Evolutionary conservation across 1,140 invertebrate genomes (phyloP), one percentile per base, ranked within the genome.

Genomic region (Hormaphis cornu): DNA sequence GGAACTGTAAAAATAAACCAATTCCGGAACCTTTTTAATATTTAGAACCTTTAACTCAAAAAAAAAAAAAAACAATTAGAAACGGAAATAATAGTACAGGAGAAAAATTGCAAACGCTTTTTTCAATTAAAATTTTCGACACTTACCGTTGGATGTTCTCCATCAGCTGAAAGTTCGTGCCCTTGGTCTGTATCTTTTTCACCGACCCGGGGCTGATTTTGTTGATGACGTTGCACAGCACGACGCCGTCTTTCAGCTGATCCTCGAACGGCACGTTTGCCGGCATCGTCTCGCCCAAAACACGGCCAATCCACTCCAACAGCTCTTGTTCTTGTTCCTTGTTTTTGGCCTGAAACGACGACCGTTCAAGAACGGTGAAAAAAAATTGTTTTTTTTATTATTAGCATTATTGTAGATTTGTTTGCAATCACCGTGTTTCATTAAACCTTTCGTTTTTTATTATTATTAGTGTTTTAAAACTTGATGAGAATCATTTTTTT

Each of bases 111-210:
- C n/a, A n/a, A n/a, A n/a, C n/a, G n/a, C n/a, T n/a, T n/a, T n/a
- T n/a, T n/a, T n/a, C n/a, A n/a, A n/a, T n/a, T n/a, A n/a, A n/a
- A n/a, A n/a, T n/a, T n/a, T n/a, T n/a, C n/a, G n/a, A 4, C 8
- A 18, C 58, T 35, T 75, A 84, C 86, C 90, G 87, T 78, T 95
- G 91, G 75, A 98, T 90, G 78, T 99, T 99, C 80, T 99, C 95
- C 95, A 98, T 98, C 72, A 98, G 83, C 74, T 97, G 95, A 80
- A 99, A 99, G 74, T 96, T 96, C 26, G 93, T 95, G 74, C 95
- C 95, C 75, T 89, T 93, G 48, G 88, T 85, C 79, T 97, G 94
- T 71, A 98, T 97, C 79, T 97, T 98, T 77, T 94, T 95, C 1
- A 98, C 89, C 3, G 89, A 91, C n/a, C 90, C 92, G 1, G 96